Base-by-base conservation (phyloP, 2,888 invertebrate species). In the Schizotus pectinicornis region DNA sequence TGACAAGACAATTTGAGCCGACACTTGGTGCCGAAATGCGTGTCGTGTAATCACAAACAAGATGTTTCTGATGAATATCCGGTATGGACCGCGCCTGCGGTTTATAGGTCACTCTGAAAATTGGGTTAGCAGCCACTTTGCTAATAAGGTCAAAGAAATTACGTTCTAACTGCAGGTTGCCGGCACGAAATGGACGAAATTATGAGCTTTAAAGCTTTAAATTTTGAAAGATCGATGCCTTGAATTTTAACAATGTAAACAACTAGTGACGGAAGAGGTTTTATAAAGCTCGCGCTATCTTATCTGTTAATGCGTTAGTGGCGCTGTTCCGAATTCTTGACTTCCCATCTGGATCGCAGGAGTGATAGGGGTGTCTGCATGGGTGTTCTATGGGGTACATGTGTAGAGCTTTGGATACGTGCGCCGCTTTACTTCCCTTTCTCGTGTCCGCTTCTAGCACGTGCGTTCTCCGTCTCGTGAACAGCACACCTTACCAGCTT, bases 41-140 rank as follows among this genome's bases (percentile, higher is more conserved):
- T n/a, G n/a, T n/a, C n/a, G n/a, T n/a, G n/a, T n/a, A n/a, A n/a
- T 22, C 22, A 22, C 22, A 5, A 22, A 22, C 22, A 22, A 22
- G 22, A 56, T 43, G 56, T 54, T 43, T 56, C 37, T 35, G 30
- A 35, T 47, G 46, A 48, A 51, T 59, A 56, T 59, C 59, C 59
- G 59, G 51, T 13, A 42, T 48, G 50, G 54, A 45, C 54, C 54
- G 37, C 56, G 49, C 57, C 56, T 43, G 41, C 54, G 42, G 12
- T 22, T 62, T 62, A 59, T 65, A 62, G 63, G 62, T 64, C 61
- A 61, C 46, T 50, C 47, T 42, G 51, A 37, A 62, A 67, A 59
- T 63, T 57, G 54, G 66, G 67, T 61, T 63, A 65, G 48, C 33
- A 38, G 54, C 54, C 66, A 67, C 63, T 67, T 56, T 51, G 48